These are phyloP conservation scores for Podarcis muralis DNA, from an alignment of 2,113 vertebrate genomes.

Conservation along the genomic window DNA sequence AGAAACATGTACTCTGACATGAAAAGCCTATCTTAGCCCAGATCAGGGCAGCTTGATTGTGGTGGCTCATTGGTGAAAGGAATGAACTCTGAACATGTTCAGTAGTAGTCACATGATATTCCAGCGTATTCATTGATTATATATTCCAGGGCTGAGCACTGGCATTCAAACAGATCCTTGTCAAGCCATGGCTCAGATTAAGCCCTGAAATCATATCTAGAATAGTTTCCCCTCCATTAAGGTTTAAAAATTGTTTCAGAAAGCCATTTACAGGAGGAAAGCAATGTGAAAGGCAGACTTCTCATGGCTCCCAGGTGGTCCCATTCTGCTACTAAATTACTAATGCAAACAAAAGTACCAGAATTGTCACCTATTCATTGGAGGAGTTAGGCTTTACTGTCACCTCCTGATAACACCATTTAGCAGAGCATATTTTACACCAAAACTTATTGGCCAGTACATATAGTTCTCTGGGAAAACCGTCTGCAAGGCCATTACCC, in stretches of 20 bases:
- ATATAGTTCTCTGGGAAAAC: slow-evolving; percentile 41
- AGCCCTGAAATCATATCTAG: background rate
- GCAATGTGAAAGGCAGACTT: slow-evolving; percentile 15
- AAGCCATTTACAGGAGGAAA: slow-evolving; percentile 20
- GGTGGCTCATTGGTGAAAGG: background rate
- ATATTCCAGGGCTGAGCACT: background rate
- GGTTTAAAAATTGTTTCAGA: slow-evolving; percentile 22
- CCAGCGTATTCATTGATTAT: background rate
- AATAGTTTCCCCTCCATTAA: background rate
- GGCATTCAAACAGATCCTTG: background rate
- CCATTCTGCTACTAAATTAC: slow-evolving; percentile 33
- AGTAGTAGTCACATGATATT: background rate
- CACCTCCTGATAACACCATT: slow-evolving; percentile 39
- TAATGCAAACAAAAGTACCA: slow-evolving; percentile 29
- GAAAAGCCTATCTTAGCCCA: background rate
- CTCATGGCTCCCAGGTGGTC: slow-evolving; percentile 2
- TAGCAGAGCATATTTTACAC: slow-evolving; percentile 33
- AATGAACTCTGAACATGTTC: background rate
- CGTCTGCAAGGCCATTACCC: slow-evolving; percentile 52
- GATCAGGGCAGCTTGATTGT: background rate
- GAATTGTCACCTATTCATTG: slow-evolving; percentile 39
- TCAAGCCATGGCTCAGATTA: background rate
- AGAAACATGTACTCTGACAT: background rate
- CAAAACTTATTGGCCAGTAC: slow-evolving; percentile 35
- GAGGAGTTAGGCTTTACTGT: slow-evolving; percentile 41